Base-by-base conservation (phyloP, 23 tunicate species). In the Botrylloides violaceus region DNA sequence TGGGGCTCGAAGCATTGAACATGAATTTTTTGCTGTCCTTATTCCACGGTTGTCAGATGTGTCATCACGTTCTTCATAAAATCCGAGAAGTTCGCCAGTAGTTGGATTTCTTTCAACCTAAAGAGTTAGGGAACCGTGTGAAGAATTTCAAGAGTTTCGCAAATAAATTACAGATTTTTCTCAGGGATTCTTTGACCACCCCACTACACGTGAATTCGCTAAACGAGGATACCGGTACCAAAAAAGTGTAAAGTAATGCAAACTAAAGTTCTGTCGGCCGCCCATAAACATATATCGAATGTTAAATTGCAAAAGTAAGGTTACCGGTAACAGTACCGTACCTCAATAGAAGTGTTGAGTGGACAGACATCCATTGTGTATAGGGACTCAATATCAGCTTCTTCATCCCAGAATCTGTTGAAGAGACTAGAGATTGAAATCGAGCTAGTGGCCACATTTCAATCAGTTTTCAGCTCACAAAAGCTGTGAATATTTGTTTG, bases 11-110 rank as follows among this genome's bases (percentile, higher is more conserved):
- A 48, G 49, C 77, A 83, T 20, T 3, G 81, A 59, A 32, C 81
- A 76, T 3, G 88, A 83, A 61, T 83, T 83, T 70, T 76, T 70
- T n/a, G 81, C 71, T 18, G 88, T 83, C 66, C 65, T 19, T 20
- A 49, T 75, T 20, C 55, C 77, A 39, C 57, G 23, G 20, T 63
- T 29, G 20, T 4, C 70, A 3, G 31, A 18, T 0, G 39, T 65
- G 31, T 68, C 77, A 28, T 12, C 36, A 1, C 58, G 25, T 38
- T 83, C 88, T 70, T 83, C 88, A 43, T 62, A 72, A 26, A 43
- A 68, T 34, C 88, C 88, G 28, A 76, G 72, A 36, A 83, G 27
- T 31, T 83, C 88, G 29, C 88, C 88, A 2, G 88, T 34, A 6
- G 81, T 83, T 49, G 72, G 66, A 31, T 83, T 76, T 76, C 88